phyloP scores from a whole-genome alignment of 2,797 vertebrate species.

The Sciurus vulgaris region DNA sequence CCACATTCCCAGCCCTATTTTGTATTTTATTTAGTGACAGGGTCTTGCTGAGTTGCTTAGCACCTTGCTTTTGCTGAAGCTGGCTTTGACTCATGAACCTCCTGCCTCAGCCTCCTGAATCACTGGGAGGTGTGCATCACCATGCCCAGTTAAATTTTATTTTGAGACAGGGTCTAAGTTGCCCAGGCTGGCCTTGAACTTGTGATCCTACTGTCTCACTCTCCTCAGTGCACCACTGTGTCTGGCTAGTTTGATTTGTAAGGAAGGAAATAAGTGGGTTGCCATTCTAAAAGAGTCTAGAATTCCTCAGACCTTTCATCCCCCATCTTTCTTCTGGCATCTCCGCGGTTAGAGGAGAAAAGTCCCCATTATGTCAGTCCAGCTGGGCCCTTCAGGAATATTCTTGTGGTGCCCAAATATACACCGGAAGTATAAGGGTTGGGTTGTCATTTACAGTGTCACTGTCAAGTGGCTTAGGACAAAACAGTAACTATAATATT shows the following conservation, averaged over 20 bases:
- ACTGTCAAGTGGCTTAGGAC: constrained; percentile 74
- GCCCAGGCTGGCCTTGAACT: too few species aligned
- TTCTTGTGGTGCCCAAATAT: constrained; percentile 36
- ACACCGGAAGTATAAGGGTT: constrained; percentile 33
- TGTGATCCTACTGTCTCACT: too few species aligned
- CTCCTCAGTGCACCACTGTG: neutral
- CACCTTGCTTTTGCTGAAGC: too few species aligned
- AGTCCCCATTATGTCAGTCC: constrained; percentile 11
- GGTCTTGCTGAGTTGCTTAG: too few species aligned
- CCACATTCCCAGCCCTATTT: too few species aligned
- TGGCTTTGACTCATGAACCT: too few species aligned
- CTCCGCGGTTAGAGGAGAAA: constrained; percentile 52
- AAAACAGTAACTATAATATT: constrained; percentile 69
- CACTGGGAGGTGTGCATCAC: too few species aligned
- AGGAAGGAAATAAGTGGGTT: constrained; percentile 61
- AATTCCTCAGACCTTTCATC: constrained; percentile 57
- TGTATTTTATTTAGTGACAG: too few species aligned
- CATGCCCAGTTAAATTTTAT: too few species aligned
- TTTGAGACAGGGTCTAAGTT: too few species aligned
- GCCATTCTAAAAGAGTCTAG: constrained; percentile 68
- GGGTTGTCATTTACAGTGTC: constrained; percentile 84
- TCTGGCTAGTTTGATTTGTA: constrained; percentile 28
- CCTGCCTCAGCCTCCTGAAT: too few species aligned
- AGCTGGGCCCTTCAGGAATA: constrained; percentile 65
- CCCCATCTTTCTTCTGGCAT: constrained; percentile 70